Conservation (phyloP, 2,888 invertebrate species). For the Epirrhoe tristata region DNA sequence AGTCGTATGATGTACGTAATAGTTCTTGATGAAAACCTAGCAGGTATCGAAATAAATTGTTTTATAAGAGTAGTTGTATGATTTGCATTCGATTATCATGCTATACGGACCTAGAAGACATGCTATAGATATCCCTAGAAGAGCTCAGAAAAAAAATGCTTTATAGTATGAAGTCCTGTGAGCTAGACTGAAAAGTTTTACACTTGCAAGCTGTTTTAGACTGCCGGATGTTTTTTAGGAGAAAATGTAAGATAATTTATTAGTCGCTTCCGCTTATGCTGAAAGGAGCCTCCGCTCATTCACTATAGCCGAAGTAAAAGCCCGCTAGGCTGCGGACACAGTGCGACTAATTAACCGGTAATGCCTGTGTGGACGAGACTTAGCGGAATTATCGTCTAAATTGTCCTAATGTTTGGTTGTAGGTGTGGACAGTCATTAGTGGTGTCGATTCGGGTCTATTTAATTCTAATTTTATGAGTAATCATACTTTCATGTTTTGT, state of each 20-base stretch:
- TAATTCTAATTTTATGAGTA: conserved; percentile 34
- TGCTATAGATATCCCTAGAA: too few species aligned
- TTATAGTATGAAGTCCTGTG: too few species aligned
- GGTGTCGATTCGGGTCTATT: conserved; percentile 37
- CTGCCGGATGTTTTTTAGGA: too few species aligned
- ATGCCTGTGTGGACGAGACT: conserved; percentile 76
- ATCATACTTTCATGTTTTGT: conserved; percentile 19
- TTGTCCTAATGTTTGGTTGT: conserved; percentile 82
- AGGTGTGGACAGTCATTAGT: conserved; percentile 50
- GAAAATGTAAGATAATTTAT: too few species aligned
- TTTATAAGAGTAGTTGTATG: too few species aligned
- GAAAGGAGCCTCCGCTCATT: conserved; percentile 5
- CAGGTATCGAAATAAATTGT: too few species aligned
- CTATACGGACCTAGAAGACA: too few species aligned
- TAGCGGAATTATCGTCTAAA: conserved; percentile 81
- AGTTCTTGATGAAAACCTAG: too few species aligned
- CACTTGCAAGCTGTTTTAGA: too few species aligned
- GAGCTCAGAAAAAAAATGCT: too few species aligned
- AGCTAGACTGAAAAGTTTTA: too few species aligned
- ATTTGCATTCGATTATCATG: too few species aligned
- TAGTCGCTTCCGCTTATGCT: conserved; percentile 3
- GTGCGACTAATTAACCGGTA: conserved; percentile 77
- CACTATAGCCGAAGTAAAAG: conserved; percentile 20
- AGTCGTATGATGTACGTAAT: background rate
- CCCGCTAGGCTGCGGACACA: conserved; percentile 64